Base-by-base conservation (phyloP, 2,888 invertebrate species). In the Dryobotodes eremita region DNA sequence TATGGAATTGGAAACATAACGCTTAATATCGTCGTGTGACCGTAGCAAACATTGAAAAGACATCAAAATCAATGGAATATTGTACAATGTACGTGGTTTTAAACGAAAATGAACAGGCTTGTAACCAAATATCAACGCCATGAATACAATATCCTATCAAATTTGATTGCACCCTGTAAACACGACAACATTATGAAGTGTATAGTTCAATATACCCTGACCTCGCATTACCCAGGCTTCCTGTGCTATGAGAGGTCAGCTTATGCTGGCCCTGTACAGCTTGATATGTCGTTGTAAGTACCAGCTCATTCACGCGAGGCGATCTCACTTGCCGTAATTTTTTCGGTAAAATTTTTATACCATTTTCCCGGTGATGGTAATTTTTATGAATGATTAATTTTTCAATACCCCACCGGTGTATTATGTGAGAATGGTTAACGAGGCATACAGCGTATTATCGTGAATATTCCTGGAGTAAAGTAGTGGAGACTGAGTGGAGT, bases 361-460 rank as follows among this genome's bases (percentile, higher is more conserved):
- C 26, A 11, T 42, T 23, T 59, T n/a, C 15, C 36, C 75, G 23
- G 46, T 70, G 80, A 83, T 72, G 80, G 71, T 69, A 83, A 69
- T 80, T 79, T 72, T 72, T 71, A 75, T 83, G 75, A 83, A 83
- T 80, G 75, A 80, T 75, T 79, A 75, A 83, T 83, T 50, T 79
- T 79, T 42, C 48, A 80, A 75, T 65, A 65, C 23, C 62, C 23
- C 64, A 7, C 17, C 6, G 59, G 71, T 55, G 70, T 74, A 36
- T 50, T 71, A 46, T 42, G 46, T 36, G 69, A 53, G 53, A 78
- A 82, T 70, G 77, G 53, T 72, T 68, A 72, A 77, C 59, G 77
- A 77, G 13, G 59, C 65, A 26, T 70, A 64, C 26, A 69, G 48
- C 46, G 46, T 57, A 59, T 83, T 57, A 80, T 76, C 76, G 80